phyloP scores from a whole-genome alignment of 2,113 vertebrate species.

The Microtus ochrogaster region DNA sequence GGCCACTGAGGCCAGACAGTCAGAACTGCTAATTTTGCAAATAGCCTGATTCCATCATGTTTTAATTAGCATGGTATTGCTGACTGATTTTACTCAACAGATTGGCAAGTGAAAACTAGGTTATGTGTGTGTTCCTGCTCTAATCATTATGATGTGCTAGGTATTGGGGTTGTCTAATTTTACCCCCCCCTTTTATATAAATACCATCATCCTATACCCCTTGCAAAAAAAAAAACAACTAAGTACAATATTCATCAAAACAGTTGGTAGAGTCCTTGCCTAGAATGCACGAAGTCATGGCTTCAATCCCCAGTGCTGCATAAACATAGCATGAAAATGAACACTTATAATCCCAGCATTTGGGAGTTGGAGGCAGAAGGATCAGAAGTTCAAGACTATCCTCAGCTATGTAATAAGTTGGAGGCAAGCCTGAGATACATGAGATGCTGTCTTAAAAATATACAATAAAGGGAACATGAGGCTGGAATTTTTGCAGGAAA shows the following conservation, averaged over 20 bases:
- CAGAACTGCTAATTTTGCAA: conserved; percentile 75
- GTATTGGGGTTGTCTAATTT: not conserved
- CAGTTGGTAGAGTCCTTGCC: not conserved
- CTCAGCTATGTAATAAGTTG: not conserved
- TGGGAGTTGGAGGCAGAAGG: not conserved
- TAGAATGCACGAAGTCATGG: too few species aligned
- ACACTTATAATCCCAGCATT: not conserved
- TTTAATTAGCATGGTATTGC: conserved; percentile 69
- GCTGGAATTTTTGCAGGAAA: not conserved
- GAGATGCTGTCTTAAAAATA: not conserved
- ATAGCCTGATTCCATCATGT: conserved; percentile 69
- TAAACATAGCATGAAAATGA: not conserved
- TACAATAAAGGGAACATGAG: not conserved
- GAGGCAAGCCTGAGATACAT: not conserved
- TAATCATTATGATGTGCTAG: not conserved
- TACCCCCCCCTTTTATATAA: not conserved
- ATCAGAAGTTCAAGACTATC: not conserved
- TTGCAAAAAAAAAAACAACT: not conserved
- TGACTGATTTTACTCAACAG: not conserved
- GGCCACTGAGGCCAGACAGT: conserved; percentile 26
- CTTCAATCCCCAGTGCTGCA: not conserved
- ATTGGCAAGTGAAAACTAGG: not conserved
- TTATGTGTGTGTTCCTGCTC: not conserved
- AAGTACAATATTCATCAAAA: not conserved
- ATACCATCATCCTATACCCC: not conserved